Evolutionary conservation across 2,797 vertebrate genomes (phyloP).

Genomic region (Pitangus sulphuratus): DNA sequence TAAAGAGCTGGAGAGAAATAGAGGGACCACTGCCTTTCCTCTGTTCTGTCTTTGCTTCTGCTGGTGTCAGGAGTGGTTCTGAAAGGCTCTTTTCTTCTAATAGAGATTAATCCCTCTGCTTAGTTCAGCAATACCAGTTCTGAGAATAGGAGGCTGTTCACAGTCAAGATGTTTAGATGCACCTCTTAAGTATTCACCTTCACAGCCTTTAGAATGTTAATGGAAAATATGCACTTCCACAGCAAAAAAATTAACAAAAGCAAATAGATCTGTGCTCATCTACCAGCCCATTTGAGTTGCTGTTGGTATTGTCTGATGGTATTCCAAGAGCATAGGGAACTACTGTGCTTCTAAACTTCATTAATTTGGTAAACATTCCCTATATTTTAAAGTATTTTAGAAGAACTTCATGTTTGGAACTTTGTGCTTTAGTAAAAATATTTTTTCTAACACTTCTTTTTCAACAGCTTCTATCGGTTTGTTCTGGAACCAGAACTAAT

Average conservation of each 20-base stretch:
- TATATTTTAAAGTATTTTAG: not conserved
- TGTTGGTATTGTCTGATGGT: not conserved
- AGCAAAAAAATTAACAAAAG: not conserved
- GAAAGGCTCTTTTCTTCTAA: not conserved
- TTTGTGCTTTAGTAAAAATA: not conserved
- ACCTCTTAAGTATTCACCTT: not conserved
- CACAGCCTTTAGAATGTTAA: not conserved
- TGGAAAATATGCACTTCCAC: not conserved
- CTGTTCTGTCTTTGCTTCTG: not conserved
- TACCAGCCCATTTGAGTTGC: not conserved
- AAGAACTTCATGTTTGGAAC: not conserved
- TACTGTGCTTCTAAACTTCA: not conserved
- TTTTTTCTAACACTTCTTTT: not conserved
- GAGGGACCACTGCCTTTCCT: not conserved
- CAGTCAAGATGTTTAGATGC: not conserved
- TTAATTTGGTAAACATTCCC: not conserved
- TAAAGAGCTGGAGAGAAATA: not conserved
- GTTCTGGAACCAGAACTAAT: slow-evolving; percentile 90
- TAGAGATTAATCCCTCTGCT: not conserved
- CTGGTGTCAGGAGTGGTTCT: not conserved
- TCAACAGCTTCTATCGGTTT: slow-evolving; percentile 91
- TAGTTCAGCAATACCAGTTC: not conserved
- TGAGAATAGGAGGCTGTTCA: not conserved
- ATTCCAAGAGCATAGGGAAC: not conserved
- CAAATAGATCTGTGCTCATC: not conserved